Base-by-base conservation (phyloP, 2,797 vertebrate genomes). In the Centropyge bicolor region DNA sequence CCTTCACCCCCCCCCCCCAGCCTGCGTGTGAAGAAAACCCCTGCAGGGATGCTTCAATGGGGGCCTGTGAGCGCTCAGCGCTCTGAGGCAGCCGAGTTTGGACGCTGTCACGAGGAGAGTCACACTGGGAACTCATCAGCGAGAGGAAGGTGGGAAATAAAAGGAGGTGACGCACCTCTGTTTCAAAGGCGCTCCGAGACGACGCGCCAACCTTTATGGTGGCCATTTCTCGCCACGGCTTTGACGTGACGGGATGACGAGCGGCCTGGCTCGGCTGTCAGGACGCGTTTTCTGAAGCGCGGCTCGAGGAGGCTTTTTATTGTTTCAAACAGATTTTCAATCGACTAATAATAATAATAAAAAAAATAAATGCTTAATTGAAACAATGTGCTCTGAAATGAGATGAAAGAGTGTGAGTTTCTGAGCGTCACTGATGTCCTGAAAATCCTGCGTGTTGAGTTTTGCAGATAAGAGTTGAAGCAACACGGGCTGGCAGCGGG, bases 11-110 rank as follows among this genome's bases (percentile, higher is more conserved):
- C 79, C 66, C 85, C 73, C 82, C 65, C 55, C 22, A 55, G 87
- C 80, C 83, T 74, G 78, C 82, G 8, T 86, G 83, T 82, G 90
- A 93, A 92, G 89, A 90, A 86, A 94, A 93, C 93, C 95, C 94
- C 96, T 91, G 93, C 83, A 93, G 96, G 92, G 95, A 95, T 90
- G 94, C 94, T 96, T 96, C 96, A 97, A 95, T 93, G 93, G 93
- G 92, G 93, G 92, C 92, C 93, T 92, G 92, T 90, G 94, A 96
- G 91, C 48, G 84, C 91, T 54, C 78, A 36, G 72, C 40, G 46
- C 69, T 80, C 69, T 51, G 91, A 83, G 81, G 93, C 86, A 19
- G 94, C 73, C 45, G 93, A 95, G 93, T 96, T 97, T 96, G 96
- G 96, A 97, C 91, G 94, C 96, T 93, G 94, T 95, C 95, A 96